A percentile compares a stretch with the other conserved stretches of the same genome.
Conservation (phyloP, 2,888 invertebrate species). For the Thereva nobilitata region DNA sequence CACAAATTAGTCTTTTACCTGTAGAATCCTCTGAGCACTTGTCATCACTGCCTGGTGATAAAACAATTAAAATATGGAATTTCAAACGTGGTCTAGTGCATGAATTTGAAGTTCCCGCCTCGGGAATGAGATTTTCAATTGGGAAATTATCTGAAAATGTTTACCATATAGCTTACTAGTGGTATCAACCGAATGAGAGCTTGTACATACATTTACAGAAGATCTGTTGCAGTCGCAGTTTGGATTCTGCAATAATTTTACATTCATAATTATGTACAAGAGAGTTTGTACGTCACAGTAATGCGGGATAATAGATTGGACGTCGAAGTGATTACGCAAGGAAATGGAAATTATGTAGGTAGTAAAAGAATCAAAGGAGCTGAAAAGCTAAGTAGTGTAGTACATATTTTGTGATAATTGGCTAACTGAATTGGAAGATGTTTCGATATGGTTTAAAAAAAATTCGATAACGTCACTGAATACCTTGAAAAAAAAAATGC, state of each 20-base stretch:
- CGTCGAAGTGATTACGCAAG: not conserved
- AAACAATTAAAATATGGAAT: slow-evolving; percentile 74
- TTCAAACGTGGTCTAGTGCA: slow-evolving; percentile 64
- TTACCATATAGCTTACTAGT: slow-evolving; percentile 57
- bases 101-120: slow-evolving; percentile 60
- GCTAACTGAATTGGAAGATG: slow-evolving; percentile 51
- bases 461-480: slow-evolving; percentile 79
- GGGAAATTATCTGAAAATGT: slow-evolving; percentile 48
- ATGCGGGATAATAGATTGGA: slow-evolving; percentile 40
- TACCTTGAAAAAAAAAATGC: slow-evolving; percentile 77
- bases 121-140: slow-evolving; percentile 56
- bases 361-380: slow-evolving; percentile 43
- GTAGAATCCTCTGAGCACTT: slow-evolving; percentile 60
- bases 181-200: slow-evolving; percentile 58
- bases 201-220: slow-evolving; percentile 48
- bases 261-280: slow-evolving; percentile 47
- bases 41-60: slow-evolving; percentile 78
- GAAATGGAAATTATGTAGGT: not conserved
- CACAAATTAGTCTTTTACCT: no score
- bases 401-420: slow-evolving; percentile 46
- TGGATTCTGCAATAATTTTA: slow-evolving; percentile 47
- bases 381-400: slow-evolving; percentile 47
- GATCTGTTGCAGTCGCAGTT: slow-evolving; percentile 42
- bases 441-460: slow-evolving; percentile 74
- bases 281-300: not conserved